Percentiles rank a stretch among this genome's conserved stretches.
Conservation (phyloP, 2,113 vertebrate genomes). For the Tupaia tana region DNA sequence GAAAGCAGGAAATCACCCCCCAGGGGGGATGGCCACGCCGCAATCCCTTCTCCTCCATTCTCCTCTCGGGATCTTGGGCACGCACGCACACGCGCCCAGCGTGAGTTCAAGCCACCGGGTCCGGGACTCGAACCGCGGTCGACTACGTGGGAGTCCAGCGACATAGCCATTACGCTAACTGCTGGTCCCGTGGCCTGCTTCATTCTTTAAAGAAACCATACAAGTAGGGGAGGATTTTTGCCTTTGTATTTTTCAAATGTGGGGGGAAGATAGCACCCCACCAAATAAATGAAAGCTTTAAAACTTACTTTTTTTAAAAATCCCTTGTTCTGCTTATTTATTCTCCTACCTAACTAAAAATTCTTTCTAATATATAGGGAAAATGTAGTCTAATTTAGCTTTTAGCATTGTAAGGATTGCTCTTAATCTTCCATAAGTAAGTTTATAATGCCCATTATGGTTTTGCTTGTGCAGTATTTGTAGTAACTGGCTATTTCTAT, state of each 20-base stretch:
- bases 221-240: background rate
- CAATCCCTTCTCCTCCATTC: no score
- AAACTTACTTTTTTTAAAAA: background rate
- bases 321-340: background rate
- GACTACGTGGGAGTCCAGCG: no score
- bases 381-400: constrained; percentile 12
- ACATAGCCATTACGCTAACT: no score
- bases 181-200: no score
- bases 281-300: background rate
- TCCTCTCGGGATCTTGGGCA: no score
- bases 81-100: no score
- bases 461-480: background rate
- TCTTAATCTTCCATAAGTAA: background rate
- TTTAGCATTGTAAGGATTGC: background rate
- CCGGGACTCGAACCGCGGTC: no score
- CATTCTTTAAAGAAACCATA: background rate
- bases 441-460: background rate
- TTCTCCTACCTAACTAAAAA: background rate
- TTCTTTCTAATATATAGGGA: background rate
- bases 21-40: no score
- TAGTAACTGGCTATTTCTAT: background rate
- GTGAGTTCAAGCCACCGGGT: no score
- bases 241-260: background rate
- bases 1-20: no score
- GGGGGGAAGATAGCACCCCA: background rate